Base-by-base conservation (phyloP, 53 echinoderm and acorn worm genomes). In the Luidia sarsii region DNA sequence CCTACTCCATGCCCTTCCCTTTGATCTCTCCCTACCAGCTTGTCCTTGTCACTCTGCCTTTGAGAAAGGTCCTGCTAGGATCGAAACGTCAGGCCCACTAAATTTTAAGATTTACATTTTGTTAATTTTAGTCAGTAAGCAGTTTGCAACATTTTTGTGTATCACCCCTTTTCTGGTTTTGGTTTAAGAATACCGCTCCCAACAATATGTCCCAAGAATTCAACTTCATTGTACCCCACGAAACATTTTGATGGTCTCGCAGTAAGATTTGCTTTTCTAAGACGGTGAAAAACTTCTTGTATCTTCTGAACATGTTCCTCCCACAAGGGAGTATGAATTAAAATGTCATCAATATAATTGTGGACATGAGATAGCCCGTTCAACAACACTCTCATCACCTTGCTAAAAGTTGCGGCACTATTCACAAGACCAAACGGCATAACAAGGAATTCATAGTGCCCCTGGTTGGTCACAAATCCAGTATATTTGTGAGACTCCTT, bases 391-490 rank as follows among this genome's bases (percentile, higher is more conserved):
- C 92, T 48, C 88, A 91, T 82, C 14, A 86, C 57, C 41, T 62
- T 84, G 60, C 70, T 85, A 39, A 92, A 92, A 13, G 85, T 67
- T 3, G 92, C 88, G 2, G 85, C 81, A 24, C 83, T 70, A 20
- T 81, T 92, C 0, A 92, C 92, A 29, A 92, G 29, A 35, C 92
- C 88, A 69, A 88, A 92, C 18, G 92, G 92, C 92, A 92, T 92
- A 4, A 69, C 70, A 35, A 71, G 67, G 34, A 92, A 92, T 65
- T 71, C 37, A 56, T 31, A 85, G 10, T 39, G 64, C 0, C 85
- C 85, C 23, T 50, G 49, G 27, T 57, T 57, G 46, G 66, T 77
- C 9, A 77, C 38, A 32, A 85, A 85, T 6, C 39, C 60, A 1
- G 71, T 71, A 18, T 64, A 85, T 52, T 85, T 75, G 31, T 79